phyloP scores from a whole-genome alignment of 2,797 vertebrate genomes.

The Fratercula arctica region DNA sequence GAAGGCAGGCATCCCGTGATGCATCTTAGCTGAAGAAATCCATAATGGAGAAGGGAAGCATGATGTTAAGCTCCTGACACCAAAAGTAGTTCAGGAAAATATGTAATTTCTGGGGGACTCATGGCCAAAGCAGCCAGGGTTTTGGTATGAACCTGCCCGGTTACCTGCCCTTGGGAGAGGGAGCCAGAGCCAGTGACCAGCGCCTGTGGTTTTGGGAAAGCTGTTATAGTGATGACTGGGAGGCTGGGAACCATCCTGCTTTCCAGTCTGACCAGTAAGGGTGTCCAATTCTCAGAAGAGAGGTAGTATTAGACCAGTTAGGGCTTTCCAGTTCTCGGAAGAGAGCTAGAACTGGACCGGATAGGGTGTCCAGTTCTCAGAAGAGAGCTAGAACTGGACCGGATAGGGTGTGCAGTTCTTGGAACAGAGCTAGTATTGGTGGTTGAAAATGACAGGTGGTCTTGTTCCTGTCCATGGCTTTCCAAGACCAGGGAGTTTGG shows the following conservation, averaged over 20 bases:
- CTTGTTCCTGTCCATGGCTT: neutral
- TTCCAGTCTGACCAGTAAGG: conserved; percentile 16
- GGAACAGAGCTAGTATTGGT: neutral
- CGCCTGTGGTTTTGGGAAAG: neutral
- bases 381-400: neutral
- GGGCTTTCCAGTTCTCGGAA: neutral
- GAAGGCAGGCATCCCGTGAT: neutral
- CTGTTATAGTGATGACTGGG: neutral
- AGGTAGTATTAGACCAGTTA: neutral
- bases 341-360: neutral
- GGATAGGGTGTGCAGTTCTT: neutral
- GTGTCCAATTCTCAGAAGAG: neutral
- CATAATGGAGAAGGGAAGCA: neutral
- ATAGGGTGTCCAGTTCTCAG: neutral
- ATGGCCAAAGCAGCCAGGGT: neutral
- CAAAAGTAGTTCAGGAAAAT: neutral
- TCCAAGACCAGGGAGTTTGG: neutral
- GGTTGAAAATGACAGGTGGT: neutral
- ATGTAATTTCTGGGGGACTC: neutral
- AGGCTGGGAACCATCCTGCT: neutral
- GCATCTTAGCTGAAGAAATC: neutral
- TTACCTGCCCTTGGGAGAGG: neutral
- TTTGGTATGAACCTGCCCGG: neutral
- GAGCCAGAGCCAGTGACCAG: neutral
- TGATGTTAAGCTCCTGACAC: neutral